Evolutionary conservation across 2,113 vertebrate genomes (phyloP).

Genomic region (Strigops habroptila): DNA sequence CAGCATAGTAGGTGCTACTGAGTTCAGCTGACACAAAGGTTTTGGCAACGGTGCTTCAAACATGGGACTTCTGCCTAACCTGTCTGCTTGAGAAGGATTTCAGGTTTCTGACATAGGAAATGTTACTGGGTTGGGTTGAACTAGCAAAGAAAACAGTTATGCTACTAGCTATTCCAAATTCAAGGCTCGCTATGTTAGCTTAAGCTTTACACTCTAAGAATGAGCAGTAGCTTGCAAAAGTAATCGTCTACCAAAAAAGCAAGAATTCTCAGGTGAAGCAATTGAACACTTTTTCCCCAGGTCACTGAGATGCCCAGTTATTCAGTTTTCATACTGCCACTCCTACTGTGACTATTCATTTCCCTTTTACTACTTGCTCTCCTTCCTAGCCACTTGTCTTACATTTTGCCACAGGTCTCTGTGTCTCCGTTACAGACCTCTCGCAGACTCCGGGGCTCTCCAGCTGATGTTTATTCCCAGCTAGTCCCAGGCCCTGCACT

Average conservation of each 20-base stretch:
- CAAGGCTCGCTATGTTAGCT: not conserved
- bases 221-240: not conserved
- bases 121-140: not conserved
- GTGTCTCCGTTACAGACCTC: not conserved
- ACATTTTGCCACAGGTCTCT: not conserved
- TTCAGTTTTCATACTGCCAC: not conserved
- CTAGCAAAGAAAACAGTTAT: not conserved
- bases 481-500: conserved; percentile 13
- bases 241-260: not conserved
- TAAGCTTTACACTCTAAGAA: not conserved
- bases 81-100: not conserved
- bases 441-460: not conserved
- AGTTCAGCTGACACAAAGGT: not conserved
- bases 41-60: not conserved
- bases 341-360: not conserved
- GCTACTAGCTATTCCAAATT: not conserved
- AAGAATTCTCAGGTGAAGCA: not conserved
- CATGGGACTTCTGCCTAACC: not conserved
- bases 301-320: not conserved
- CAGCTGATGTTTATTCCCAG: conserved; percentile 27
- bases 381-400: not conserved
- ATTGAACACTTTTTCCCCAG: not conserved
- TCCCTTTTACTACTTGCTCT: not conserved
- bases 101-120: not conserved
- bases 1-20: not conserved